Percentiles rank a stretch among this genome's conserved stretches.
These are phyloP conservation scores for Drosophila kohkoa DNA, from an alignment of 1,140 invertebrate genomes.

Conservation along the genomic window DNA sequence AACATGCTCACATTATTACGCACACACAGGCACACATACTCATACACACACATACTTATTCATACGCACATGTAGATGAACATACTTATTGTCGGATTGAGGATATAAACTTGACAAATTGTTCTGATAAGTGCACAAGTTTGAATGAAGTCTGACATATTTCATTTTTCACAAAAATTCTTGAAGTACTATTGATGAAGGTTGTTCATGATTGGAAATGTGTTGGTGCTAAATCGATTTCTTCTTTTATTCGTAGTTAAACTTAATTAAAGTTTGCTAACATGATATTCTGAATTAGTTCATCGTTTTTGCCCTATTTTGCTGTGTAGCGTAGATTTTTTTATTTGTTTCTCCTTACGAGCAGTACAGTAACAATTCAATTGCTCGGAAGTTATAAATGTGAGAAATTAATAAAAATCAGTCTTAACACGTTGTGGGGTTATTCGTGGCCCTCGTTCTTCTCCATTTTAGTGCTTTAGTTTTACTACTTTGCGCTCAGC, in stretches of 20 bases:
- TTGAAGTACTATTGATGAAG: not conserved
- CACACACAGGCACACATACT: constrained; percentile 1
- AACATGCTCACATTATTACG: constrained; percentile 11
- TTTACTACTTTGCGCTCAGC: constrained; percentile 54
- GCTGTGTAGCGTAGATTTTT: no score
- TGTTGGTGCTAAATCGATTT: not conserved
- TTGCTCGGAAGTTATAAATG: constrained; percentile 72
- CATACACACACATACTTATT: not conserved
- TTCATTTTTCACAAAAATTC: not conserved
- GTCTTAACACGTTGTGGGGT: constrained; percentile 38
- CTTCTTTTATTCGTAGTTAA: not conserved
- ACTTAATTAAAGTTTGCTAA: not conserved
- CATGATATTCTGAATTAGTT: not conserved
- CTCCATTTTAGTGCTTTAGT: constrained; percentile 48
- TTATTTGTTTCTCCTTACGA: no score
- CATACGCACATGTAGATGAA: not conserved
- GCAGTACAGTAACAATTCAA: constrained; percentile 27
- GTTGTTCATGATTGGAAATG: not conserved
- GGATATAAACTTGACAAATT: constrained; percentile 16
- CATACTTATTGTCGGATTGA: not conserved
- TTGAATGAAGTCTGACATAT: not conserved
- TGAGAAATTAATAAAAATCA: constrained; percentile 79
- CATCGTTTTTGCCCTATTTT: not conserved
- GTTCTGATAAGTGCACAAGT: not conserved
- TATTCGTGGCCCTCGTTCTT: constrained; percentile 6